Conservation (phyloP, 1,140 invertebrate species). For the Hypsibius dujardini region DNA sequence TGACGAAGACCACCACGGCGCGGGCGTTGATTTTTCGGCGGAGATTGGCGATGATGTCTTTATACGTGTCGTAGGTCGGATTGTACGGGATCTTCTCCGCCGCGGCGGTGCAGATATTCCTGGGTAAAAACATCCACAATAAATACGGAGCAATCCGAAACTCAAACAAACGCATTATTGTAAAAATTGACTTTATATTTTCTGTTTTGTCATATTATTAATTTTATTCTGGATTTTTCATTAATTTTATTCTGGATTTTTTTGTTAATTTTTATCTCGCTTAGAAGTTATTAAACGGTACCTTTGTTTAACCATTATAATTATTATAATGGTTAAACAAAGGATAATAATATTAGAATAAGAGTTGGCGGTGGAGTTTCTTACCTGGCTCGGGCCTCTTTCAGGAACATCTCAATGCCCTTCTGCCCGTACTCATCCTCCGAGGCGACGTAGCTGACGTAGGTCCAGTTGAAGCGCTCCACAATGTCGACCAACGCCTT, state of each 20-base stretch:
- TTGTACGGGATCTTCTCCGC: slow-evolving; percentile 44
- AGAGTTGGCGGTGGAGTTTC: too few species aligned
- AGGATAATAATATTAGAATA: too few species aligned
- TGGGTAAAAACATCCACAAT: background rate
- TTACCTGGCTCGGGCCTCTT: slow-evolving; percentile 39
- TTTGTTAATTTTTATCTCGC: too few species aligned
- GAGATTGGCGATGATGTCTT: slow-evolving; percentile 43
- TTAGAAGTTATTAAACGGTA: too few species aligned
- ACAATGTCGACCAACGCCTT: slow-evolving; percentile 42
- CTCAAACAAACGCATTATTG: too few species aligned
- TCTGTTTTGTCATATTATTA: too few species aligned
- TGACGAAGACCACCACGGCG: slow-evolving; percentile 50
- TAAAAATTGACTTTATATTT: too few species aligned
- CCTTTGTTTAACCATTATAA: too few species aligned
- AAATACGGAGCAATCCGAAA: too few species aligned
- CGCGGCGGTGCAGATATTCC: slow-evolving; percentile 54
- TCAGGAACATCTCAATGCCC: slow-evolving; percentile 45
- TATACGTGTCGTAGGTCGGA: slow-evolving; percentile 41
- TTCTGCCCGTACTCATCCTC: slow-evolving; percentile 47
- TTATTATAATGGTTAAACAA: too few species aligned
- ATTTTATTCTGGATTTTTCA: too few species aligned
- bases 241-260: too few species aligned
- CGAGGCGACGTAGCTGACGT: slow-evolving; percentile 43
- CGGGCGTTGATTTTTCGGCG: slow-evolving; percentile 43
- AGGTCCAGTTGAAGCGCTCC: slow-evolving; percentile 43